Evolutionary conservation across 2,113 vertebrate genomes (phyloP), one percentile per base, ranked within the genome.

Genomic region (Chinchilla lanigera): DNA sequence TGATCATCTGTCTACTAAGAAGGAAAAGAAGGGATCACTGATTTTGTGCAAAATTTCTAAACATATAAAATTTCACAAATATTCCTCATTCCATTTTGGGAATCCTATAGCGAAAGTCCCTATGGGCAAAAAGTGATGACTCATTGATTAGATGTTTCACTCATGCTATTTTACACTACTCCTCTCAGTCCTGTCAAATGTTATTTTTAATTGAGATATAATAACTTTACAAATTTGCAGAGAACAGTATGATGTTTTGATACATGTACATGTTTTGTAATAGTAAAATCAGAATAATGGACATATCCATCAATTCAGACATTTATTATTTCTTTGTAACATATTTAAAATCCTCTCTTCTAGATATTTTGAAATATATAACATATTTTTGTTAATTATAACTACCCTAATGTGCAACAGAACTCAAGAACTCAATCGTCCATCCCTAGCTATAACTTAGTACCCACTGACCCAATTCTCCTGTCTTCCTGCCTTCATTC

Each of bases 21-120:
- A 90, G 47, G 10, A 41, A 94, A 94, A 92, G 41, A 89, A 96
- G 1, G 16, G 81, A 86, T 75, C 10, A 54, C 7, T 56, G 19
- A 65, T 89, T 78, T 52, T 87, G 81, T 63, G 17, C 58, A 75
- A 92, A 89, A 92, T 5, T 92, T 82, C 3, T 20, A 75, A 95
- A 85, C 73, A 19, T n/a, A 28, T 63, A 13, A 75, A 41, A 63
- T 44, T 52, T 86, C 17, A 83, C 20, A 63, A 77, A 78, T 80
- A 4, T 65, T 84, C 24, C 19, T 56, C 24, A 1, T 93, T 81
- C n/a, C 14, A 75, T 35, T 65, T 80, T 20, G 35, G 44, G 33
- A 30, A 50, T 24, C 90, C 26, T 67, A 30, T 77, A 28, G 50
- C 33, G 41, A 88, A 92, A 73, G 26, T 69, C 20, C 44, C 33